Base-by-base conservation (phyloP, 2,113 vertebrate genomes). In the Pipa parva region DNA sequence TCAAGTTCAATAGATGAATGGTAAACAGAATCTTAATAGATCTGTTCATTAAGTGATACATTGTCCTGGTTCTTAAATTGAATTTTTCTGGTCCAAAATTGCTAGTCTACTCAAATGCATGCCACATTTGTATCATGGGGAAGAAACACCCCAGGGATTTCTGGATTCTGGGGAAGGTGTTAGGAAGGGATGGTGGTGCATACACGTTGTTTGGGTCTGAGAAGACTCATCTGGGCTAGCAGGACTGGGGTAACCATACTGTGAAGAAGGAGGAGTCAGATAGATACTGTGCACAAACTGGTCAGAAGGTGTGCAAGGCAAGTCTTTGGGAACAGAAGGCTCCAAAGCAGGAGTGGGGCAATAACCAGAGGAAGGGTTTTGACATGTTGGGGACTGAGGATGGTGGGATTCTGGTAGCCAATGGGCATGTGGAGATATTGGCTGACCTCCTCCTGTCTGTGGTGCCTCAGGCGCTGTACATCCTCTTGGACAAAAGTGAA, bases 81-180 rank as follows among this genome's bases (percentile, higher is more conserved):
- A 7, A 33, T 11, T 33, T 33, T 33, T 33, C 31, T 33, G 11
- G n/a, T n/a, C n/a, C n/a, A n/a, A n/a, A n/a, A n/a, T n/a, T n/a
- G n/a, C n/a, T n/a, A n/a, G n/a, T n/a, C n/a, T n/a, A n/a, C n/a
- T 33, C 7, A 33, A 33, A 11, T 9, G 31, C 31, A 33, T 33
- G 7, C 31, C 31, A 33, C 7, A 33, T 33, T 33, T 39, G 11
- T 10, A 18, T 50, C 52, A 64, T 7, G 73, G 73, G 17, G 73
- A 75, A 7, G 73, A 52, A 28, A 71, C 73, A 6, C 63, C 64
- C 73, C 73, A 75, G 7, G 63, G 36, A 3, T 75, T 71, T 6
- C 63, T 52, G 5, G 73, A 75, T 28, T 75, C 71, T 1, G 73
- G 73, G 2, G 73, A 75, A 4, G 73, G 73, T 1, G 73, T 75